phyloP scores from a whole-genome alignment of 2,797 vertebrate genomes.

The Platalea minor region DNA sequence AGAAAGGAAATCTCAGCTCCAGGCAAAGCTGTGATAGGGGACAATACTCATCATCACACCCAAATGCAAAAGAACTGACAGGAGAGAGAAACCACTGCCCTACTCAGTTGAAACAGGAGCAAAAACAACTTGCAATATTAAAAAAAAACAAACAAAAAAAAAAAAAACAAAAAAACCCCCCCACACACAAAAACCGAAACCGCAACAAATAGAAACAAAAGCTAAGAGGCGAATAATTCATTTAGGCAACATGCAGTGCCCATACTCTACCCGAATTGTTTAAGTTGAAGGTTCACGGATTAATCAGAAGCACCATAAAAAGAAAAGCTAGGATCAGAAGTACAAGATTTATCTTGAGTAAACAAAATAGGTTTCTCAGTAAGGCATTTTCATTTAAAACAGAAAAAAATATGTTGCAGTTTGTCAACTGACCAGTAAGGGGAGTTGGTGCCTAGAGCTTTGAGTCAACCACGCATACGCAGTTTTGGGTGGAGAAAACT shows the following conservation, averaged over 20 bases:
- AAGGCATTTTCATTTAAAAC: neutral
- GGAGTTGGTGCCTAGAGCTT: slow-evolving; percentile 49
- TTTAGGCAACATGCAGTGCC: neutral
- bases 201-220: neutral
- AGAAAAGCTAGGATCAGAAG: neutral
- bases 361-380: neutral
- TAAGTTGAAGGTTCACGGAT: neutral
- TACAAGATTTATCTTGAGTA: neutral
- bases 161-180: accelerated
- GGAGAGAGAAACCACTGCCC: neutral
- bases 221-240: neutral
- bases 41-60: neutral
- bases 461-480: neutral
- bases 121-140: neutral
- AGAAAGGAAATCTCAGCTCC: neutral
- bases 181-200: too few relatives aligned
- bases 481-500: slow-evolving; percentile 17
- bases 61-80: neutral
- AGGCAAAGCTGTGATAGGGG: neutral
- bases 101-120: neutral
- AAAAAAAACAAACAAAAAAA: neutral
- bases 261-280: neutral
- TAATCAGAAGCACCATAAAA: neutral
- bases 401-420: slow-evolving; percentile 15
- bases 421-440: slow-evolving; percentile 48